A percentile compares a stretch with the other conserved stretches of the same genome.
phyloP scores from a whole-genome alignment of 23 tunicate genomes.

The Botrylloides violaceus region DNA sequence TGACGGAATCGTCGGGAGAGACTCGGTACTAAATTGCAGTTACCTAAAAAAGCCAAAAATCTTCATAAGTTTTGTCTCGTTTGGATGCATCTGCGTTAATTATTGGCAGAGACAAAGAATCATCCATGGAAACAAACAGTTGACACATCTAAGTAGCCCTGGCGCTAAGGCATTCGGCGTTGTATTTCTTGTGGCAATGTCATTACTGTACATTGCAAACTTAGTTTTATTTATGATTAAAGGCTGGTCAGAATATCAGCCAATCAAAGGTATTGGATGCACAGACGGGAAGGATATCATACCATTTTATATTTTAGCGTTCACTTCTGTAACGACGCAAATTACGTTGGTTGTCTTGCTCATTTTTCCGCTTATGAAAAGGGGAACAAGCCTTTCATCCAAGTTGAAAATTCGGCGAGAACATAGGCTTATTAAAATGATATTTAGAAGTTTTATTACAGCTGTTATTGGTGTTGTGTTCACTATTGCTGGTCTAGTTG shows the following conservation, averaged over 20 bases:
- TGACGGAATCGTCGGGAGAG: slow-evolving; percentile 5
- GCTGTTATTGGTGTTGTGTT: background rate
- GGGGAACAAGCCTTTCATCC: background rate
- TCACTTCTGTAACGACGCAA: slow-evolving; percentile 11
- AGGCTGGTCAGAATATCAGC: background rate
- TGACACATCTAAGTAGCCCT: background rate
- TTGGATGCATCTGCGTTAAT: slow-evolving; percentile 7
- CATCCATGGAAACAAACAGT: slow-evolving; percentile 8
- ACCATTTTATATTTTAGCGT: slow-evolving; percentile 8
- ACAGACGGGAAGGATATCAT: slow-evolving; percentile 1
- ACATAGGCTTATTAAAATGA: background rate
- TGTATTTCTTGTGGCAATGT: background rate
- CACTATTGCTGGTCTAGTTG: background rate
- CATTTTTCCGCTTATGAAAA: slow-evolving; percentile 9
- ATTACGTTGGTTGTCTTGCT: slow-evolving; percentile 1
- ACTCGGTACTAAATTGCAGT: slow-evolving; percentile 1
- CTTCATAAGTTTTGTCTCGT: background rate
- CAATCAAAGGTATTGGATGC: background rate
- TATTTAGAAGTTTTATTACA: background rate
- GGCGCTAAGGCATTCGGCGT: background rate
- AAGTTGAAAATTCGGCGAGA: background rate
- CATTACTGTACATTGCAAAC: background rate
- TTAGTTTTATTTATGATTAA: slow-evolving; percentile 8
- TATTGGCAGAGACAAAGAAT: slow-evolving; percentile 15
- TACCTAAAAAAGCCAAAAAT: slow-evolving; percentile 14